Evolutionary conservation across 1,140 invertebrate species (phyloP).

Genomic region (Bombus sylvicola): DNA sequence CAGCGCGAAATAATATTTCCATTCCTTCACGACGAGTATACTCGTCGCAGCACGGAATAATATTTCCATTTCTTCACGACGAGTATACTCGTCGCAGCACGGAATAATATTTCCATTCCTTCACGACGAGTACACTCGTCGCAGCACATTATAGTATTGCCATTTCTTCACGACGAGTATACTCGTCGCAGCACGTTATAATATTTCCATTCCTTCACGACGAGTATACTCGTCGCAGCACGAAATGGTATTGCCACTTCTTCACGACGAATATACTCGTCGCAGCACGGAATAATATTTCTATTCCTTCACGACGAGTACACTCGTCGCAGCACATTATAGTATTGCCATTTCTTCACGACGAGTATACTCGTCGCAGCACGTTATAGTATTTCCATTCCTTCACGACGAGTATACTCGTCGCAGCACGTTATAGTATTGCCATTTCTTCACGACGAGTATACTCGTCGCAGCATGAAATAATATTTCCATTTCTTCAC

Average conservation of each 20-base stretch:
- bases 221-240: fast-evolving
- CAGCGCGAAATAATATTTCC: fast-evolving
- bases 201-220: fast-evolving
- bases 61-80: fast-evolving
- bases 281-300: fast-evolving
- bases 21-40: no score
- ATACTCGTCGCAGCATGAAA: no score
- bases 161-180: fast-evolving
- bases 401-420: no score
- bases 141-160: fast-evolving
- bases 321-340: fast-evolving
- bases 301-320: fast-evolving
- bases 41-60: fast-evolving
- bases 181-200: fast-evolving
- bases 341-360: fast-evolving
- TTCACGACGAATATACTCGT: fast-evolving
- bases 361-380: no score
- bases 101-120: no score
- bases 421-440: no score
- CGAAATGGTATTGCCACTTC: fast-evolving
- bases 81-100: fast-evolving
- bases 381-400: no score
- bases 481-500: fast-evolving
- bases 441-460: fast-evolving
- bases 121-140: no score